A percentile compares a stretch with the other conserved stretches of the same genome.
These are phyloP conservation scores for Leptodirus hochenwartii DNA, from an alignment of 2,888 invertebrate genomes.

Conservation along the genomic window DNA sequence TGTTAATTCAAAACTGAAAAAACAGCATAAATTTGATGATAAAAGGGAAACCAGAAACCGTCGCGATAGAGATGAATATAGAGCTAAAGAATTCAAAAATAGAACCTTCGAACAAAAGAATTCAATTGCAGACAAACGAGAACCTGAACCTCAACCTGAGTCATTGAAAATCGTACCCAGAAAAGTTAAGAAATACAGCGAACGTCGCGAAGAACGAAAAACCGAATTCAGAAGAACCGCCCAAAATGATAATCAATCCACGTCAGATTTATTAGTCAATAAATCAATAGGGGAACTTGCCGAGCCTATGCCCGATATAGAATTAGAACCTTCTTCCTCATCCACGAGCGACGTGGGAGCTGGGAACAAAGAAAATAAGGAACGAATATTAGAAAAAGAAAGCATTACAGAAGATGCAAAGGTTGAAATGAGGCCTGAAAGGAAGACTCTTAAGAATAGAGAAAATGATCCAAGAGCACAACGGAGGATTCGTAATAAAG, in stretches of 20 bases:
- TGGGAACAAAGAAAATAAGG: constrained; percentile 2
- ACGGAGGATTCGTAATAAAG: constrained; percentile 41
- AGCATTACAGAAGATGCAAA: background rate
- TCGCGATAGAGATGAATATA: constrained; percentile 7
- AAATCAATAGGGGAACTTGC: no score
- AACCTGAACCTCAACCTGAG: constrained; percentile 2
- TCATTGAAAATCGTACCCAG: no score
- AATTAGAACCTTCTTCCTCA: constrained; percentile 4
- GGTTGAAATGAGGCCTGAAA: background rate
- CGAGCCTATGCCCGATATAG: no score
- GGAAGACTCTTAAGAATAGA: constrained; percentile 18
- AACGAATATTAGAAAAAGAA: background rate
- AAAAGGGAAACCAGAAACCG: constrained; percentile 7
- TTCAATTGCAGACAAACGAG: constrained; percentile 9
- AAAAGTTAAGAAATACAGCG: constrained; percentile 27
- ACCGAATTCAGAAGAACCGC: constrained; percentile 20
- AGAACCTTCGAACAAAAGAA: constrained; percentile 13
- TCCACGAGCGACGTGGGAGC: constrained; percentile 7
- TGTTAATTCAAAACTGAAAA: no score
- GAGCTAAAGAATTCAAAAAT: constrained; percentile 12
- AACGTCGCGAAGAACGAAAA: constrained; percentile 25
- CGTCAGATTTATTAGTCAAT: no score
- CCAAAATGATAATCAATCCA: no score
- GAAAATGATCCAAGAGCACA: constrained; percentile 31
- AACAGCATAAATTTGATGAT: constrained; percentile 7